Percentiles rank a stretch among this genome's conserved stretches.
Evolutionary conservation across 2,888 invertebrate species (phyloP).

Genomic region (Candidula unifasciata): DNA sequence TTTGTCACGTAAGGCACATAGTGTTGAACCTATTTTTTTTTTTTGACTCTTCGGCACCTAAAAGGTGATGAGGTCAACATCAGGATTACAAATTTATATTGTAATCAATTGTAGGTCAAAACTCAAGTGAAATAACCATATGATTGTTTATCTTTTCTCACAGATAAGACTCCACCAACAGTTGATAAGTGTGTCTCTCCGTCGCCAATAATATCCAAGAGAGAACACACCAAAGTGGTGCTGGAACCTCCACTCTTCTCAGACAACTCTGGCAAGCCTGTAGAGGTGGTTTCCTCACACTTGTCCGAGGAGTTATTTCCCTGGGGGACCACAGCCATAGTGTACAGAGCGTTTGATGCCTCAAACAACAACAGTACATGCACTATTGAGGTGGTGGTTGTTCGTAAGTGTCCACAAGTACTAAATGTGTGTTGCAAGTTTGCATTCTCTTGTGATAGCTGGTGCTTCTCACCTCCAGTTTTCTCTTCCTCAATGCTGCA

Average conservation of each 20-base stretch:
- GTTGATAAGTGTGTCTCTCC: slow-evolving; percentile 82
- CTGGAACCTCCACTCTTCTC: slow-evolving; percentile 82
- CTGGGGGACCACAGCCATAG: slow-evolving; percentile 81
- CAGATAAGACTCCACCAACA: slow-evolving; percentile 82
- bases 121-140: not conserved
- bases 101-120: not conserved
- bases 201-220: slow-evolving; percentile 79
- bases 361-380: slow-evolving; percentile 83
- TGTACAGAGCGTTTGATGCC: slow-evolving; percentile 83
- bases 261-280: slow-evolving; percentile 81
- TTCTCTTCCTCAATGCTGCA: too few species aligned
- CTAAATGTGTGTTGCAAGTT: too few species aligned
- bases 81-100: too few species aligned
- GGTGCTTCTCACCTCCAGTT: too few species aligned
- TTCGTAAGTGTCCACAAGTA: slow-evolving; percentile 65
- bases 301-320: slow-evolving; percentile 79
- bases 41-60: too few species aligned
- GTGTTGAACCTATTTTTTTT: too few species aligned
- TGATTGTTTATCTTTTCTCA: not conserved
- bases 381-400: slow-evolving; percentile 81
- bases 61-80: too few species aligned
- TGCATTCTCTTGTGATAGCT: too few species aligned
- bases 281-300: slow-evolving; percentile 73
- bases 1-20: too few species aligned
- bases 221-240: slow-evolving; percentile 66